Evolutionary conservation across 30 jellyfish, hydroid and myxozoan genomes (phyloP).

Genomic region (Chironex yamaguchii): DNA sequence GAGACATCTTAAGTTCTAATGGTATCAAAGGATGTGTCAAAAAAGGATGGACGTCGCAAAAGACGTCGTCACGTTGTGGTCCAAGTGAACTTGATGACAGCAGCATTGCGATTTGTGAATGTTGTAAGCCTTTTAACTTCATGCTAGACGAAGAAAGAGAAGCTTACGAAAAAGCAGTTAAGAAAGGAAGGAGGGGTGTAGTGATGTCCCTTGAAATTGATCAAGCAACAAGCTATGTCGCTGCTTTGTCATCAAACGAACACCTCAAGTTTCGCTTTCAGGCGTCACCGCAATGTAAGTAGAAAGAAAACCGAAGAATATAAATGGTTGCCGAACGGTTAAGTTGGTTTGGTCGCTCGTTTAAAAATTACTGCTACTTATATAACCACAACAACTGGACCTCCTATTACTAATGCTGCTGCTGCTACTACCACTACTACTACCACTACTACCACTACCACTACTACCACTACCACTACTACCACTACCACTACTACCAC

Average conservation of each 20-base stretch:
- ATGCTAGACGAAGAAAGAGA: constrained; percentile 31
- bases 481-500: not conserved
- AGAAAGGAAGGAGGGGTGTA: constrained; percentile 77
- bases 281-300: too few relatives aligned
- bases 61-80: too few relatives aligned
- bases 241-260: constrained; percentile 54
- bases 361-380: not conserved
- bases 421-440: not conserved
- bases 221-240: constrained; percentile 71
- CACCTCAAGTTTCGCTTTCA: constrained; percentile 74
- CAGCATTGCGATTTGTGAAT: constrained; percentile 17
- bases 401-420: not conserved
- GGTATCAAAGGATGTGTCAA: too few relatives aligned
- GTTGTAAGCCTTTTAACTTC: constrained; percentile 73
- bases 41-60: too few relatives aligned
- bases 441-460: not conserved
- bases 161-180: constrained; percentile 59
- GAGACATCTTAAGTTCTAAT: too few relatives aligned
- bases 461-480: not conserved
- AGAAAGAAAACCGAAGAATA: not conserved
- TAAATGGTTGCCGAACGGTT: not conserved
- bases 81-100: too few relatives aligned
- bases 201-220: constrained; percentile 79
- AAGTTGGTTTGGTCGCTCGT: too few relatives aligned
- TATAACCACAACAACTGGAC: not conserved